Evolutionary conservation across 2,888 invertebrate genomes (phyloP).

Genomic region (Asteroscopus sphinx): DNA sequence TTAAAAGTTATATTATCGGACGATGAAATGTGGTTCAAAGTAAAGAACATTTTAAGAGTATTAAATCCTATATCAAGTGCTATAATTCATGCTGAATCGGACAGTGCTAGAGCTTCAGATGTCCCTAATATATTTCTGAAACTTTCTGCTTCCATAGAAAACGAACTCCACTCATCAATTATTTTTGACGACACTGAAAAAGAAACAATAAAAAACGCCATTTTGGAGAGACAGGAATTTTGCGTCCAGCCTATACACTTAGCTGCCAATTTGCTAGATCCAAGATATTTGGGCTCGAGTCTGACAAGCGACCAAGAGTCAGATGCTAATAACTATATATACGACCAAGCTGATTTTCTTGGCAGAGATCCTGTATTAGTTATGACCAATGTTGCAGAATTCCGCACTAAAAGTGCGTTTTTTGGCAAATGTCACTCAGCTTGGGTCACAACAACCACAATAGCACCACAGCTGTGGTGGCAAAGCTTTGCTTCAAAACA

Average conservation of each 20-base stretch:
- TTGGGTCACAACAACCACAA: not conserved
- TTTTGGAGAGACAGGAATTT: conserved; percentile 1
- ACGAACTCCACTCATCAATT: too few relatives aligned
- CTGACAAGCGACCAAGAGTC: conserved; percentile 1
- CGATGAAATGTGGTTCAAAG: conserved; percentile 12
- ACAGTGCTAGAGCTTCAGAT: not conserved
- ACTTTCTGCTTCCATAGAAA: not conserved
- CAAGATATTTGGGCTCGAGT: conserved; percentile 3
- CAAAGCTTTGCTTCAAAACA: conserved; percentile 13
- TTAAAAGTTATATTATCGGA: conserved; percentile 4
- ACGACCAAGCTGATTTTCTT: too few relatives aligned
- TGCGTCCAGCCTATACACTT: conserved; percentile 6
- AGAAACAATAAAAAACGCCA: not conserved
- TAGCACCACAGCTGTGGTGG: conserved; percentile 9
- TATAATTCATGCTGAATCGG: conserved; percentile 12
- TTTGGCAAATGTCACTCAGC: conserved; percentile 6
- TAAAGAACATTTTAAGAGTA: conserved; percentile 5
- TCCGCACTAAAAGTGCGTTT: conserved; percentile 10
- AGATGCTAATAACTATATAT: too few relatives aligned
- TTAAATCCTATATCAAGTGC: conserved; percentile 14
- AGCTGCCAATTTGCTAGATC: conserved; percentile 8
- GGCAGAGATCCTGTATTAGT: conserved; percentile 1
- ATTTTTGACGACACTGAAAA: too few relatives aligned
- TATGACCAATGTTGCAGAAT: conserved; percentile 8
- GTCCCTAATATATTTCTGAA: not conserved